Conservation (phyloP, 1,140 invertebrate genomes). For the Trypoxylus dichotomus region DNA sequence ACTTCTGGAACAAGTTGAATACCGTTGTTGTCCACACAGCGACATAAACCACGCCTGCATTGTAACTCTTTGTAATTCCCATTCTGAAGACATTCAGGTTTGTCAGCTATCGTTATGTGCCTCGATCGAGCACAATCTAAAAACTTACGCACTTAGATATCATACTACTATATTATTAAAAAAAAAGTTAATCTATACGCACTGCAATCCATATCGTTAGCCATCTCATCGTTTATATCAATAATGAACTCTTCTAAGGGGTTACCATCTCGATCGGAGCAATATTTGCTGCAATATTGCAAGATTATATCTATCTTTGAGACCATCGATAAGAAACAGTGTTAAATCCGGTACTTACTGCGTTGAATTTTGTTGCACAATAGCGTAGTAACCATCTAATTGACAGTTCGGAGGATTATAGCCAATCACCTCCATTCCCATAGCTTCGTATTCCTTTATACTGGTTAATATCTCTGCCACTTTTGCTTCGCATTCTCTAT, state of each 20-base stretch:
- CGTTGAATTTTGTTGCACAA: constrained; percentile 44
- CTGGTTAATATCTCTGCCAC: constrained; percentile 45
- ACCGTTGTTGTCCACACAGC: constrained; percentile 63
- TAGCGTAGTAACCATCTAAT: constrained; percentile 59
- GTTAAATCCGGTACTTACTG: constrained; percentile 33
- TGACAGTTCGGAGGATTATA: constrained; percentile 54
- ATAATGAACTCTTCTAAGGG: constrained; percentile 55
- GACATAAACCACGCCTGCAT: constrained; percentile 60
- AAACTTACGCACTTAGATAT: constrained; percentile 40
- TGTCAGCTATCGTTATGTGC: constrained; percentile 54
- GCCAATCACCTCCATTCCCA: constrained; percentile 52
- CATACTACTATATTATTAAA: neutral
- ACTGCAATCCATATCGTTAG: constrained; percentile 61
- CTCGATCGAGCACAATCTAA: constrained; percentile 61
- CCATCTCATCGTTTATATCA: constrained; percentile 44
- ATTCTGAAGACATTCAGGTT: constrained; percentile 60
- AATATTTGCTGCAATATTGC: constrained; percentile 57
- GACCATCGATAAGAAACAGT: no score
- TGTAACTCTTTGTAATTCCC: constrained; percentile 63
- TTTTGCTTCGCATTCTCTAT: constrained; percentile 54
- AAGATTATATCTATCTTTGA: neutral
- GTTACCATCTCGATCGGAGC: constrained; percentile 56
- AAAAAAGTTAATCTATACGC: constrained; percentile 45
- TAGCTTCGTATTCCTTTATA: constrained; percentile 48
- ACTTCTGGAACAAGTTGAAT: constrained; percentile 52